phyloP scores from a whole-genome alignment of 2,113 vertebrate species.

The Spermophilus dauricus region DNA sequence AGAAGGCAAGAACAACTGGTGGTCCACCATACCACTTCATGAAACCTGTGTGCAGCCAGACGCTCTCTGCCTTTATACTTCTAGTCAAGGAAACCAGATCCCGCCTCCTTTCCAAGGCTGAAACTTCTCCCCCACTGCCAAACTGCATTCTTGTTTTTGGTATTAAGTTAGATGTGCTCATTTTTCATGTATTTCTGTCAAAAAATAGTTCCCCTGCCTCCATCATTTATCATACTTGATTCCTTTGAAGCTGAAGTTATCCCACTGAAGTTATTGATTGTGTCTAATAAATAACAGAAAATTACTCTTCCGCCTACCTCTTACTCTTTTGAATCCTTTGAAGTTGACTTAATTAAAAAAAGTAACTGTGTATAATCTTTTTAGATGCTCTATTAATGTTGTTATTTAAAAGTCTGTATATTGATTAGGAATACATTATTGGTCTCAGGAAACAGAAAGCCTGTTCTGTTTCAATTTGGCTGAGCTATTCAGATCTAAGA shows the following conservation, averaged over 20 bases:
- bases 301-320: not conserved
- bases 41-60: no score
- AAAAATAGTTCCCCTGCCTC: not conserved
- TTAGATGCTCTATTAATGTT: constrained; percentile 37
- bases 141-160: not conserved
- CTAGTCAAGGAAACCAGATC: not conserved
- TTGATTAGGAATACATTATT: constrained; percentile 21
- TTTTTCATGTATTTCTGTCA: constrained; percentile 49
- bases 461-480: not conserved
- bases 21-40: not conserved
- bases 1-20: not conserved
- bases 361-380: not conserved
- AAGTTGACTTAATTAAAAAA: constrained; percentile 46
- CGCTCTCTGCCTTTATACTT: not conserved
- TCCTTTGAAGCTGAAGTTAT: constrained; percentile 38
- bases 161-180: not conserved
- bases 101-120: not conserved
- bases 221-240: not conserved
- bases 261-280: not conserved
- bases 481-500: not conserved
- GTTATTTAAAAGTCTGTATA: constrained; percentile 35
- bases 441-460: not conserved
- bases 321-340: constrained; percentile 14
- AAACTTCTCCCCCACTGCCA: not conserved
- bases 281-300: constrained; percentile 50